Conservation (phyloP, 2,113 vertebrate genomes). For the Silurus asotus region DNA sequence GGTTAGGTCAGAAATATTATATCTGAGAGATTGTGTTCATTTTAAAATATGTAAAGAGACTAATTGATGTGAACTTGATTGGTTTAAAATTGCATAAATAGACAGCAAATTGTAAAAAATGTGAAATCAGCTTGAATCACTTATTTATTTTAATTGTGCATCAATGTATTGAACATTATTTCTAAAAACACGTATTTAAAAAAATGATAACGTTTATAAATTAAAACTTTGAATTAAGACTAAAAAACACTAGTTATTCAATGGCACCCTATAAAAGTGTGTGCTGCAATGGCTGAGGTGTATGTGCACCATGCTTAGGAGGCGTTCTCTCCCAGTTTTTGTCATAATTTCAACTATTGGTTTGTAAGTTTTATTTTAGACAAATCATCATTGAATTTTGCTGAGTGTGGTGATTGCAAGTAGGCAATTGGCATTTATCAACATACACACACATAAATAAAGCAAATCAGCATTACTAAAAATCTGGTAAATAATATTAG, state of each 20-base stretch:
- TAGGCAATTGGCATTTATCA: background rate
- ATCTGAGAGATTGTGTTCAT: background rate
- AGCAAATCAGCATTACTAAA: background rate
- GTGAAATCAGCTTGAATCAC: background rate
- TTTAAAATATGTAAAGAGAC: background rate
- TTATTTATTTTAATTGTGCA: background rate
- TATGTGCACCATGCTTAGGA: background rate
- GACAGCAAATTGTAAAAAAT: background rate
- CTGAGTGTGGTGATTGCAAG: background rate
- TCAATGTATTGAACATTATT: background rate
- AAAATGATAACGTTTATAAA: background rate
- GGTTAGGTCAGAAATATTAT: background rate
- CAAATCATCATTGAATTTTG: background rate
- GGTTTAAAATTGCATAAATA: background rate
- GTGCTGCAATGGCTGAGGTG: no score
- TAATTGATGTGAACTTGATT: background rate
- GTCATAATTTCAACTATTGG: background rate
- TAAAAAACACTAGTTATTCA: background rate
- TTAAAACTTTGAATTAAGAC: background rate
- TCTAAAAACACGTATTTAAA: background rate
- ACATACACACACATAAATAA: background rate
- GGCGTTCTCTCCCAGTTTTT: background rate
- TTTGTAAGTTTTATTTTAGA: background rate
- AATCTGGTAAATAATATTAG: background rate
- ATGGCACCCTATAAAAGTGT: background rate